A percentile compares a stretch with the other conserved stretches of the same genome.
Conservation (phyloP, 1,140 invertebrate species). For the Trachymyrmex cornetzi region DNA sequence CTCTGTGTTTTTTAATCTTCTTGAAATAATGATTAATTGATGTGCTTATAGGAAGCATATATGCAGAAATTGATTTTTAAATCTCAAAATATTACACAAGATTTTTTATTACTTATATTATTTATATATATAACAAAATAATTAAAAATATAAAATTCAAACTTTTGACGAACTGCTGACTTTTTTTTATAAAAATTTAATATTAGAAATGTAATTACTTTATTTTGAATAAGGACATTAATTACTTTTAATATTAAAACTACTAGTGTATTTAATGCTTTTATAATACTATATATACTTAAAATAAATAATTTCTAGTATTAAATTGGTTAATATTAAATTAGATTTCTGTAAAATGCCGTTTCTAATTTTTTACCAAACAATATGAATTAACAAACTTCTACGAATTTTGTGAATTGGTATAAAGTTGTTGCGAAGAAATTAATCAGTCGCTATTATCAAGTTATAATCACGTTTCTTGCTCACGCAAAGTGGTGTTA, state of each 20-base stretch:
- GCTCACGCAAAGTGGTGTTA: neutral
- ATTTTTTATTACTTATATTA: neutral
- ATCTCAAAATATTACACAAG: neutral
- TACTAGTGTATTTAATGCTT: too few species aligned
- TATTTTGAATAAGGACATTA: too few species aligned
- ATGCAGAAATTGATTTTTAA: neutral
- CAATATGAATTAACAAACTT: neutral
- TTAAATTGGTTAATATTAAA: too few species aligned
- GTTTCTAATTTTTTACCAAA: neutral
- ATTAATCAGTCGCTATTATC: constrained; percentile 10
- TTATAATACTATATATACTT: too few species aligned
- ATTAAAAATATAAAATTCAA: neutral
- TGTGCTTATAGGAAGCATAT: neutral
- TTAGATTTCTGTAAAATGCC: too few species aligned
- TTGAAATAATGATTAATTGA: constrained; percentile 25
- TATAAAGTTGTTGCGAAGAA: too few species aligned
- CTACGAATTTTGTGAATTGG: neutral
- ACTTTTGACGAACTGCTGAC: too few species aligned
- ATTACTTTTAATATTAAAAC: too few species aligned
- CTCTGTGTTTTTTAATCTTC: neutral
- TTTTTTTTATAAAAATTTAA: too few species aligned
- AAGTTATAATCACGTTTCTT: constrained; percentile 21
- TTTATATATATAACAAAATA: neutral
- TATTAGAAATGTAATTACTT: too few species aligned
- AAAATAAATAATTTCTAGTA: too few species aligned